Base-by-base conservation (phyloP, 2,888 invertebrate genomes). In the Napeogenes sylphis region DNA sequence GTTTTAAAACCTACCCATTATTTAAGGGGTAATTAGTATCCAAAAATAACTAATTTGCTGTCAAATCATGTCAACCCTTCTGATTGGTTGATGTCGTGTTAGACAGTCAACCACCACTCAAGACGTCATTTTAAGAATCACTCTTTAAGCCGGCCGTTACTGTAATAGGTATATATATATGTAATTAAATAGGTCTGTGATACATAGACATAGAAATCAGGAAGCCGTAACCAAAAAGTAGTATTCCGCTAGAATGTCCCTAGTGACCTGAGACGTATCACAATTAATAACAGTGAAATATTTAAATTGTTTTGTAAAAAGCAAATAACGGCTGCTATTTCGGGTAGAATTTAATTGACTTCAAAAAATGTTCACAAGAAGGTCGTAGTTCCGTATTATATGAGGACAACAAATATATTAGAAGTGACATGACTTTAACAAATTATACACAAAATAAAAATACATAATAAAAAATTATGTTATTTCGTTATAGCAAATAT, bases 291-390 rank as follows among this genome's bases (percentile, higher is more conserved):
- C 83, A 76, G 79, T 76, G 71, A 81, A 81, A 77, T 76, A 82
- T 83, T 81, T 77, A 76, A 80, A 79, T 77, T 67, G 71, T 67
- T 70, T 66, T 63, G 67, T 70, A 75, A 73, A 76, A 81, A 79
- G 67, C 73, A 75, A 72, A 67, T 73, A 75, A 71, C 68, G 68
- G 66, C 70, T 73, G 81, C 83, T 80, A 81, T 82, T 72, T 82
- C 82, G 68, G 77, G 73, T 62, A 76, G 76, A 73, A 83, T 83
- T 83, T 87, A 88, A 87, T 87, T 85, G 85, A 84, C 82, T 85
- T 82, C 81, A 82, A 86, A 84, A 84, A 81, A 77, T 78, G 74
- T 71, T 66, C 65, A 70, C 68, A 68, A 66, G 72, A 74, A 71
- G 71, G 45, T 61, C 55, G 73, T 77, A 30, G 51, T 51, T 51